Evolutionary conservation across 2,113 vertebrate species (phyloP), one percentile per base, ranked within the genome.

Genomic region (Aepyceros melampus): DNA sequence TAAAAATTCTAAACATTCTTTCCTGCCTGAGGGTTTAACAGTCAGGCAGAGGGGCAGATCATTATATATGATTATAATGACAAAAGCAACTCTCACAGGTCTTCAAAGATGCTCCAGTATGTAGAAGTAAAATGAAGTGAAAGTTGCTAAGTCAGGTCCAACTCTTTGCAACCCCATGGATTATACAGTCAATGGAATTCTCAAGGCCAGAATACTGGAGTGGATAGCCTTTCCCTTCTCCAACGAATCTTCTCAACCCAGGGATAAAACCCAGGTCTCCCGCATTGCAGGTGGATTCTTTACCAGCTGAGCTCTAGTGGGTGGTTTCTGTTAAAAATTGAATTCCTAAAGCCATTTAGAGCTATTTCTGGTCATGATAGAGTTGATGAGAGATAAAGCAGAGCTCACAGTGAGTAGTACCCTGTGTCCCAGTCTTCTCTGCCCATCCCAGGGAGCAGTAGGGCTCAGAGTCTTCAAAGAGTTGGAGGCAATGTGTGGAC

Each of bases 141-240:
- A 62, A 33, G 60, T 15, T 2, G 0, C 29, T 16, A 13, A 3
- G 3, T 7, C 0, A 1, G 27, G 13, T 23, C 55, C 55, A 56
- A 56, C 55, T 56, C 7, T 56, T 56, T 56, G 21, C 56, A 60
- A 29, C 27, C 29, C 14, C 29, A 16, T 62, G 33, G 14, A 64
- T 33, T n/a, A 17, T 64, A 64, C 3, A 64, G 15, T 64, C 15
- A 9, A 4, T 19, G 33, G 33, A n/a, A 67, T 67, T 67, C 7
- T 67, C 33, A 7, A 67, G 7, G 62, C 62, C 16, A 67, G 62
- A 67, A 67, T n/a, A 67, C 62, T 67, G 33, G 0, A n/a, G 33
- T 67, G 62, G 62, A 6, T n/a, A n/a, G 33, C 33, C 62, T n/a
- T 67, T 67, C 33, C 58, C 58, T 60, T 60, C 58, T 60, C 58